Evolutionary conservation across 2,797 vertebrate genomes (phyloP).

Genomic region (Thaleichthys pacificus): DNA sequence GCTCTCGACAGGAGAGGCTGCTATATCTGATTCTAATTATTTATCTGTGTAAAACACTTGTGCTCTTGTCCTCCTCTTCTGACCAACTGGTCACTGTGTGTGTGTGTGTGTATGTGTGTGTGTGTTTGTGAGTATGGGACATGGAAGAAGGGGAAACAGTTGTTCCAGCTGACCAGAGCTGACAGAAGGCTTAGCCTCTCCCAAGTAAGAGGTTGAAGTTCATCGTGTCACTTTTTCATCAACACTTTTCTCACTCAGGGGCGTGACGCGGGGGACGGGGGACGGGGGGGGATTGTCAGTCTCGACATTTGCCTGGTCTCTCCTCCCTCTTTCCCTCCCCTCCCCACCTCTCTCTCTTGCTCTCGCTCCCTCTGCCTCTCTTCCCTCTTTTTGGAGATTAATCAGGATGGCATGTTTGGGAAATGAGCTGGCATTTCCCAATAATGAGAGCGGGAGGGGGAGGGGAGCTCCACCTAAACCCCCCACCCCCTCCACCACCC

Average conservation of each 20-base stretch:
- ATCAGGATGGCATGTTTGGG: slow-evolving; percentile 70
- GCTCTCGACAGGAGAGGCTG: background rate
- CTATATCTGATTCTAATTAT: slow-evolving; percentile 10
- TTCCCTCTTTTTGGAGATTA: slow-evolving; percentile 57
- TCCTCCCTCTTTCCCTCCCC: background rate
- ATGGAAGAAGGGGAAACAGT: background rate
- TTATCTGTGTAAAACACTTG: slow-evolving; percentile 30
- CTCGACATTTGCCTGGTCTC: background rate
- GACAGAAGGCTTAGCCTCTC: background rate
- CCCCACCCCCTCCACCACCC: slow-evolving; percentile 12
- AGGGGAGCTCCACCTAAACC: slow-evolving; percentile 18
- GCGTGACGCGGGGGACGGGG: too few species aligned
- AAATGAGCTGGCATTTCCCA: slow-evolving; percentile 77
- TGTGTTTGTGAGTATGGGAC: background rate
- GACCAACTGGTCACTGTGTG: background rate
- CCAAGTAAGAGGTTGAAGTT: background rate
- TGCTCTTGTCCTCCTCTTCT: background rate
- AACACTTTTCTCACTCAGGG: slow-evolving; percentile 1
- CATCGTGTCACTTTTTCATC: background rate
- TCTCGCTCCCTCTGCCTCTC: slow-evolving; percentile 8
- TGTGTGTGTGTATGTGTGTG: background rate
- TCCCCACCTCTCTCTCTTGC: too few species aligned
- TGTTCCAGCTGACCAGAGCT: background rate
- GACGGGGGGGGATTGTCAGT: background rate
- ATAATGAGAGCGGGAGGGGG: slow-evolving; percentile 68